These are phyloP conservation scores for Megaceryle alcyon DNA, from an alignment of 2,797 vertebrate species.

Conservation along the genomic window DNA sequence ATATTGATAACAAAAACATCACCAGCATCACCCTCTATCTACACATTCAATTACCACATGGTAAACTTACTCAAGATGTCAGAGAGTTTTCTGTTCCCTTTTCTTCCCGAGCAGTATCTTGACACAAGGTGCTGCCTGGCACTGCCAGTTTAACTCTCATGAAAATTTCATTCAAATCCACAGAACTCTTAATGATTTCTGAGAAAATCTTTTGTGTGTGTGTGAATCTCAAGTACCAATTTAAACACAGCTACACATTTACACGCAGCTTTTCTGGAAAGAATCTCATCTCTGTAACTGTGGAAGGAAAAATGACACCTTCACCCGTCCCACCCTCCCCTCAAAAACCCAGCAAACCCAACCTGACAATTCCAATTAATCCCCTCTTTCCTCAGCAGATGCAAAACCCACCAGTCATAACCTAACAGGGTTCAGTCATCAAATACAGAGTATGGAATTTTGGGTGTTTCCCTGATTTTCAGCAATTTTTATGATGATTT, in stretches of 20 bases:
- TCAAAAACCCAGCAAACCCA: not conserved
- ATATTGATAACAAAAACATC: not conserved
- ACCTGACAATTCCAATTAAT: not conserved
- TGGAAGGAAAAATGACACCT: not conserved
- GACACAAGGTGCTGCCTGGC: not conserved
- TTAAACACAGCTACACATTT: not conserved
- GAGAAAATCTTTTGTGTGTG: not conserved
- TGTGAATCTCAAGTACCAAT: not conserved
- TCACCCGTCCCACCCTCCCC: fast-evolving
- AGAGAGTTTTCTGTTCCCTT: not conserved
- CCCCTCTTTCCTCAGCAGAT: not conserved
- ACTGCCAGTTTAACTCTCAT: not conserved
- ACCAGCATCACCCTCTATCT: not conserved
- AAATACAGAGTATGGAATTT: not conserved
- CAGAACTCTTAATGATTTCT: not conserved
- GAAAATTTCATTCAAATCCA: not conserved
- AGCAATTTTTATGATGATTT: not conserved
- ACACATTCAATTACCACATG: not conserved
- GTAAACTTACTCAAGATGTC: not conserved
- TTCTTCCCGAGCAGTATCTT: not conserved
- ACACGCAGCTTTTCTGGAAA: not conserved
- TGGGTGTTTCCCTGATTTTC: not conserved
- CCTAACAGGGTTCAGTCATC: not conserved
- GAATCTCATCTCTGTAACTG: not conserved
- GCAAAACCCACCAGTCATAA: not conserved